Evolutionary conservation across 2,888 invertebrate species (phyloP).

Genomic region (Aplocera efformata): DNA sequence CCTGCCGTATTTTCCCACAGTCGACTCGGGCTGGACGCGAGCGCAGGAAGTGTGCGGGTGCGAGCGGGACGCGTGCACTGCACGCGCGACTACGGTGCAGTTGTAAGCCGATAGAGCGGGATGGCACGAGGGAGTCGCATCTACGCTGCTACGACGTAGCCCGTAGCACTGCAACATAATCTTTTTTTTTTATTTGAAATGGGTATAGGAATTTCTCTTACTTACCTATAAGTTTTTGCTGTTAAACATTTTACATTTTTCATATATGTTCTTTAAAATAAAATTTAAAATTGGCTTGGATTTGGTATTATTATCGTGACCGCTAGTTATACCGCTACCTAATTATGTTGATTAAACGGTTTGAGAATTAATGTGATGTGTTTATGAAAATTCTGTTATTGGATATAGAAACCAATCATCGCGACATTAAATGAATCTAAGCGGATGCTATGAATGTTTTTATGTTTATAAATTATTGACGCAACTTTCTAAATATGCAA

Average conservation of each 20-base stretch:
- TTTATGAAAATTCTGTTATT: conserved; percentile 18
- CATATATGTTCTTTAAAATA: no score
- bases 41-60: conserved; percentile 71
- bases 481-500: no score
- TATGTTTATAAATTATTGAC: no score
- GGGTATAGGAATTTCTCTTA: no score
- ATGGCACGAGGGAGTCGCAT: conserved; percentile 41
- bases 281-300: no score
- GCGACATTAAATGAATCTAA: not conserved
- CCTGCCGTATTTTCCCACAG: conserved; percentile 83
- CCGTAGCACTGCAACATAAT: conserved; percentile 25
- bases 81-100: conserved; percentile 56
- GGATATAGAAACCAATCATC: conserved; percentile 13
- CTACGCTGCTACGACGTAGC: conserved; percentile 37
- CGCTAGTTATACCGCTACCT: conserved; percentile 23
- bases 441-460: no score
- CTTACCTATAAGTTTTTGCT: no score
- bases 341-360: conserved; percentile 22
- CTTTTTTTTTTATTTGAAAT: conserved; percentile 3
- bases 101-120: conserved; percentile 41
- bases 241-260: no score
- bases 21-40: conserved; percentile 63
- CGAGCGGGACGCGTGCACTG: conserved; percentile 66
- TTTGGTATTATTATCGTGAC: no score
- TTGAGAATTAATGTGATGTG: conserved; percentile 18